A percentile compares a stretch with the other conserved stretches of the same genome.
Conservation (phyloP, 2,888 invertebrate genomes). For the Choristoneura rosaceana region DNA sequence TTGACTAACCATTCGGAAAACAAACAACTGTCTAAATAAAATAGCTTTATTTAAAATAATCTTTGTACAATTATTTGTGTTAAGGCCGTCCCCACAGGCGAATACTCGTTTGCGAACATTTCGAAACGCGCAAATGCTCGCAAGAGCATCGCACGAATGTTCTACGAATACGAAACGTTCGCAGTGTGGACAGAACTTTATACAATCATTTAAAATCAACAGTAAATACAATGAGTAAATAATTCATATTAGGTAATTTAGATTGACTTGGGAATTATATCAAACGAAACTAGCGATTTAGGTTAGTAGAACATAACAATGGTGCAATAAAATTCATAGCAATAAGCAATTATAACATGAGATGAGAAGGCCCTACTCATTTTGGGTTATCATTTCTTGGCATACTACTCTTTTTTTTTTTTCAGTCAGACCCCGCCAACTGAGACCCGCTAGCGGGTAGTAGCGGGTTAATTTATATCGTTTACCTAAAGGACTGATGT, state of each 20-base stretch:
- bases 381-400: no score
- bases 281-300: neutral
- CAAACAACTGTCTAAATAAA: conserved; percentile 28
- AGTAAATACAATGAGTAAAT: neutral
- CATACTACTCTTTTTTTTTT: no score
- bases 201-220: neutral
- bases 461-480: no score
- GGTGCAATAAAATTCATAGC: neutral
- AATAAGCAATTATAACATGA: neutral
- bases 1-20: no score
- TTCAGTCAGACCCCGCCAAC: no score
- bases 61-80: conserved; percentile 39
- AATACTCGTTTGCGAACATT: neutral
- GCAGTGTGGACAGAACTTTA: neutral
- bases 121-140: neutral
- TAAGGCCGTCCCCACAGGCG: neutral
- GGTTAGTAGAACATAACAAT: neutral
- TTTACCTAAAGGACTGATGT: no score
- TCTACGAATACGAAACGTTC: neutral
- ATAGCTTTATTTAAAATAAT: conserved; percentile 41
- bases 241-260: neutral
- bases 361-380: neutral
- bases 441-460: no score
- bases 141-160: neutral
- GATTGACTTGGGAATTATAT: neutral